Conservation (phyloP, 2,113 vertebrate genomes). For the Burhinus bistriatus region DNA sequence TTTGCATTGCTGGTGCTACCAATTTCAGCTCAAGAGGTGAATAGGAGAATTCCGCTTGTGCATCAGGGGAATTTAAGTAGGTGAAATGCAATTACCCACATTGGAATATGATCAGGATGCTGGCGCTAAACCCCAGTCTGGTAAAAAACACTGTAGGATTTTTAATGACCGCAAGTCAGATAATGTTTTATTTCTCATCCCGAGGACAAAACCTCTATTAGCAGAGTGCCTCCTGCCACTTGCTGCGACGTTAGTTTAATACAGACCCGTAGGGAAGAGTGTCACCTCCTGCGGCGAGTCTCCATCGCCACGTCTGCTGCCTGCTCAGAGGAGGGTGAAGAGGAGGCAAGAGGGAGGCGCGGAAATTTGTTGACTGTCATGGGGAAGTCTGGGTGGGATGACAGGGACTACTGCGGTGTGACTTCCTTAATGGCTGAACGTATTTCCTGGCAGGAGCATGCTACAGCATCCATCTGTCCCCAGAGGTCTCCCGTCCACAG, state of each 20-base stretch:
- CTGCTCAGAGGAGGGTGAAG: background rate
- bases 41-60: background rate
- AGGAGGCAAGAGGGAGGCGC: rapidly evolving
- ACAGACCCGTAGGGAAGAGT: rapidly evolving
- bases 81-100: background rate
- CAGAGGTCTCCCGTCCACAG: background rate
- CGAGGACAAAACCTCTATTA: background rate
- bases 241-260: background rate
- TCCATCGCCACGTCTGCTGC: rapidly evolving
- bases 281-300: background rate
- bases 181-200: background rate
- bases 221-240: background rate
- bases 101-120: background rate
- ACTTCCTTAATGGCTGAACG: background rate
- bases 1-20: background rate
- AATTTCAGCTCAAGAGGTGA: constrained; percentile 3
- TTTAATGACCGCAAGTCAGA: background rate
- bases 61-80: background rate
- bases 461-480: background rate
- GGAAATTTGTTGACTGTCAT: background rate
- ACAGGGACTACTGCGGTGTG: rapidly evolving
- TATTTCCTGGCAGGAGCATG: background rate
- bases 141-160: background rate
- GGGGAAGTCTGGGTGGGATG: background rate
- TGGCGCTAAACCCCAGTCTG: rapidly evolving